These are phyloP conservation scores for Antigone vipio DNA, from an alignment of 2,113 vertebrate genomes.

Conservation along the genomic window DNA sequence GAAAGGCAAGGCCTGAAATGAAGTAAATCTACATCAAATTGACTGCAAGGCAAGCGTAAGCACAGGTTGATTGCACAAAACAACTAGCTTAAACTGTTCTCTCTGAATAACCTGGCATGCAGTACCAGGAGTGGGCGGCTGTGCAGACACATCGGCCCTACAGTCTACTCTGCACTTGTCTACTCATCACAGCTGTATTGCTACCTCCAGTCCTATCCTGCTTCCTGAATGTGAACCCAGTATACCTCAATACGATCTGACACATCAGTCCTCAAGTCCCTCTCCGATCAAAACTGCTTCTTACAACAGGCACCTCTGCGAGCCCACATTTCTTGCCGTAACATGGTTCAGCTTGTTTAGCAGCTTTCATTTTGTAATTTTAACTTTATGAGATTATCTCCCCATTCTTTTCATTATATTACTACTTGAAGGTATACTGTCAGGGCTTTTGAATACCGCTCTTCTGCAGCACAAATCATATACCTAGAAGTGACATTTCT, in stretches of 20 bases:
- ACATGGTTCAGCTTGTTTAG: neutral
- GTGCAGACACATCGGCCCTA: neutral
- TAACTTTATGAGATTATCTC: neutral
- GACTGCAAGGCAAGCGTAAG: neutral
- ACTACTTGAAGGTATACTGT: neutral
- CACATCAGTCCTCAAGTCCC: neutral
- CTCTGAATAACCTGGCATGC: neutral
- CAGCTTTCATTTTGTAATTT: neutral
- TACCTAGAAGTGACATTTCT: neutral
- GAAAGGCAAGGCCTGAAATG: neutral
- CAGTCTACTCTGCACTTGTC: neutral
- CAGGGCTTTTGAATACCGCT: neutral
- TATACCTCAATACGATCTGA: neutral
- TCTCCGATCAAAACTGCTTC: neutral
- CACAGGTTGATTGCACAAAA: neutral
- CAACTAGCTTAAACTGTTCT: neutral
- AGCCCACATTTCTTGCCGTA: neutral
- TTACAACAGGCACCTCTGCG: neutral
- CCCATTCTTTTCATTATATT: neutral
- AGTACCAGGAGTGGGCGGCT: neutral
- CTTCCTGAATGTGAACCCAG: neutral
- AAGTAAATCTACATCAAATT: neutral
- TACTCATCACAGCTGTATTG: neutral
- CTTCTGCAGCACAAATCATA: neutral
- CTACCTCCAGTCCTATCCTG: neutral